Conservation (phyloP, 2,797 vertebrate genomes). For the Gastrophryne carolinensis region DNA sequence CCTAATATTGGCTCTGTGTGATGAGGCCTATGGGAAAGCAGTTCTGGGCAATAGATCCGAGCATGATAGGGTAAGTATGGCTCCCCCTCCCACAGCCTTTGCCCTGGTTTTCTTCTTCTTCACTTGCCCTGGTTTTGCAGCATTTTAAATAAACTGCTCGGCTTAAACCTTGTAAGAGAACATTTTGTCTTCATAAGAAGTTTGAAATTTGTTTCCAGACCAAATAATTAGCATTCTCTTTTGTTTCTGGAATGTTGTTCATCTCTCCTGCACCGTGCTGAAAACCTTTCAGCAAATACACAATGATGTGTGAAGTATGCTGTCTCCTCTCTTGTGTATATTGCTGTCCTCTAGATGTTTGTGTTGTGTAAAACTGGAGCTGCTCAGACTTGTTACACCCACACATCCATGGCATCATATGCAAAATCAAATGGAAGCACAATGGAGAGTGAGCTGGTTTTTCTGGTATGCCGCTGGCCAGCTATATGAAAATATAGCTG, state of each 20-base stretch:
- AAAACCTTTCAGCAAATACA: constrained; percentile 7
- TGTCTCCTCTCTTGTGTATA: background rate
- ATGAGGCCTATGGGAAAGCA: too few species aligned
- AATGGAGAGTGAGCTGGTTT: constrained; percentile 35
- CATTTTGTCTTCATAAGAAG: background rate
- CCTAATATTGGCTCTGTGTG: too few species aligned
- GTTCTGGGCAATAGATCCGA: too few species aligned
- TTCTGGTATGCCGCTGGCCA: constrained; percentile 28
- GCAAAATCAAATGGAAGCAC: constrained; percentile 1
- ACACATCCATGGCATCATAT: constrained; percentile 22
- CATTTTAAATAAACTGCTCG: background rate
- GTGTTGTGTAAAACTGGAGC: background rate
- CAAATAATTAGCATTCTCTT: constrained; percentile 3
- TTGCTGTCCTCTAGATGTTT: background rate
- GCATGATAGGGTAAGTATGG: too few species aligned
- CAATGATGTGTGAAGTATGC: constrained; percentile 11
- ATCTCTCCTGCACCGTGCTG: background rate
- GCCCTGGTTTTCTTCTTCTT: background rate
- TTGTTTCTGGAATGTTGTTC: constrained; percentile 13
- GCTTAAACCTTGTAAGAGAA: background rate
- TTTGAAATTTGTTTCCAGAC: background rate
- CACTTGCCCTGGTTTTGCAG: background rate
- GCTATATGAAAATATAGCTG: constrained; percentile 2
- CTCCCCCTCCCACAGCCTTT: background rate
- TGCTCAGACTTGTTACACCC: constrained; percentile 22